Percentiles rank a stretch among this genome's conserved stretches.
phyloP scores from a whole-genome alignment of 1,140 invertebrate species.

The Papilio polytes region DNA sequence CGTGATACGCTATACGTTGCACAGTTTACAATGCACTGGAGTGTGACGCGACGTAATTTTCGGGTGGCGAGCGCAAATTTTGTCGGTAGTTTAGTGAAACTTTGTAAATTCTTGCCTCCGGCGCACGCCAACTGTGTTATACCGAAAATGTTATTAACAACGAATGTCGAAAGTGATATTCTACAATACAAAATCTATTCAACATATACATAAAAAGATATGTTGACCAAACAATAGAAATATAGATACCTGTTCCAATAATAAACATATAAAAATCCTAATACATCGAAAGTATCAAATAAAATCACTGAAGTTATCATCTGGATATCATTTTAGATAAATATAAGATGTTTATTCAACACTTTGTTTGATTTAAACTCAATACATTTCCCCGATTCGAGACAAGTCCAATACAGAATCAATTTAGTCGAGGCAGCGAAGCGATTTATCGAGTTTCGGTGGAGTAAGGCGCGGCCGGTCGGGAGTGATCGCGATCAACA shows the following conservation, averaged over 20 bases:
- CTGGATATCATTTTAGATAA: neutral
- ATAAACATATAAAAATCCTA: neutral
- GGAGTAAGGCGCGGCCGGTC: constrained; percentile 43
- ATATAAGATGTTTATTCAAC: constrained; percentile 30
- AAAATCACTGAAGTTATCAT: constrained; percentile 31
- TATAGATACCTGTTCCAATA: neutral
- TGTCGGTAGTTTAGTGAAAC: constrained; percentile 43
- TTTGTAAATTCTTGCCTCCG: constrained; percentile 43
- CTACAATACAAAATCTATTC: constrained; percentile 41
- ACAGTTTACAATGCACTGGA: constrained; percentile 47
- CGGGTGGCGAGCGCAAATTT: constrained; percentile 44
- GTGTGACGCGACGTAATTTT: constrained; percentile 49
- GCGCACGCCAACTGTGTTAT: constrained; percentile 26
- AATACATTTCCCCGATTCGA: constrained; percentile 46
- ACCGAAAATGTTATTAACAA: constrained; percentile 39
- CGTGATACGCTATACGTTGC: constrained; percentile 42
- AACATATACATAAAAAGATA: neutral
- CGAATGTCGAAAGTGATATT: constrained; percentile 40
- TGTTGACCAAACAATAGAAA: no score
- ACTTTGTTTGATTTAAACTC: constrained; percentile 43
- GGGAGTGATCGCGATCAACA: constrained; percentile 36
- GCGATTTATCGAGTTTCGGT: constrained; percentile 55
- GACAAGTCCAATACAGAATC: constrained; percentile 47
- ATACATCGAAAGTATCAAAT: neutral
- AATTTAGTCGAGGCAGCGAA: constrained; percentile 51